phyloP scores from a whole-genome alignment of 2,113 vertebrate species.

The Pseudorasbora parva region DNA sequence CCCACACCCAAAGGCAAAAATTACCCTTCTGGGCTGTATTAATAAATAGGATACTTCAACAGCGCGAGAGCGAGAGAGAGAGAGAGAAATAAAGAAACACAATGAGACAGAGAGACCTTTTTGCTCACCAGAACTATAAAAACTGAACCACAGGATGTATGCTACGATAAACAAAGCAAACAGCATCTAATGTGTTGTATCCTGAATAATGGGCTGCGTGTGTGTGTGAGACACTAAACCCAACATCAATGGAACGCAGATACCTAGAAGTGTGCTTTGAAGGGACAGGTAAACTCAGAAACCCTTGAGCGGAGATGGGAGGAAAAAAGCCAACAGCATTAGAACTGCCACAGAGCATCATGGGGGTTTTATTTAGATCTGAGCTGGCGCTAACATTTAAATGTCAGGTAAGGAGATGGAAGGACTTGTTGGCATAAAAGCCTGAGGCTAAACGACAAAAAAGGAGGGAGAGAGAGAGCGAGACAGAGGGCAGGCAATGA shows the following conservation, averaged over 20 bases:
- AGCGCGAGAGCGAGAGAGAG: background rate
- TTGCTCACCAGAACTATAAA: background rate
- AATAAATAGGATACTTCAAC: background rate
- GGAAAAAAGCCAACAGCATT: conserved; percentile 39
- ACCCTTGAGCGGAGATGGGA: conserved; percentile 1
- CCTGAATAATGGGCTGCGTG: background rate
- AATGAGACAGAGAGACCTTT: background rate
- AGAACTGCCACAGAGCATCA: conserved; percentile 60
- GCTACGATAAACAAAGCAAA: background rate
- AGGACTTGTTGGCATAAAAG: conserved; percentile 61
- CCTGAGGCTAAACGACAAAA: conserved; percentile 45
- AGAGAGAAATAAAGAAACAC: background rate
- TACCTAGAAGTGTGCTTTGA: conserved; percentile 33
- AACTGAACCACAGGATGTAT: background rate
- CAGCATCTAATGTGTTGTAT: background rate
- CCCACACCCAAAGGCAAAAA: no score
- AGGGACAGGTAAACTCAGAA: conserved; percentile 30
- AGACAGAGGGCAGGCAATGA: background rate
- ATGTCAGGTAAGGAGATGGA: conserved; percentile 66
- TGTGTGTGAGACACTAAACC: background rate
- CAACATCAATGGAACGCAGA: conserved; percentile 6
- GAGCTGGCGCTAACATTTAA: conserved; percentile 70
- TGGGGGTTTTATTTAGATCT: conserved; percentile 58
- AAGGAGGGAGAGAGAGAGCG: conserved; percentile 24
- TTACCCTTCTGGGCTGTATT: conserved; percentile 58